These are phyloP conservation scores for Hippocampus abdominalis DNA, from an alignment of 2,113 vertebrate genomes.

Conservation along the genomic window DNA sequence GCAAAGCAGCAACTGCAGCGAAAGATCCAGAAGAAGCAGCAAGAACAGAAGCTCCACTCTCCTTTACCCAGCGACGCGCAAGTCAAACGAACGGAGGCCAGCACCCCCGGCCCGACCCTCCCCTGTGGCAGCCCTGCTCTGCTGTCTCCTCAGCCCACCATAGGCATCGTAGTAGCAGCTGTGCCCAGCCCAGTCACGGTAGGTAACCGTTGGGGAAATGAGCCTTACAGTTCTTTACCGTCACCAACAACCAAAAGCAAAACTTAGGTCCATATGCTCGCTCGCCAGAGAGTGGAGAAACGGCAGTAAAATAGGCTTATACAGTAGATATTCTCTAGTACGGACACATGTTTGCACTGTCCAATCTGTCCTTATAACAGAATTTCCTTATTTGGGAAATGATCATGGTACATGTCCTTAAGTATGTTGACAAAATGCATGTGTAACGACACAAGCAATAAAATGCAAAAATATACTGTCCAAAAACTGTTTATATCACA, in stretches of 20 bases:
- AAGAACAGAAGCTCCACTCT: conserved; percentile 95
- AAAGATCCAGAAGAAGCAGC: conserved; percentile 99
- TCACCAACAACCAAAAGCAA: not conserved
- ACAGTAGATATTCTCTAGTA: too few species aligned
- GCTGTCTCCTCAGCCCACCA: conserved; percentile 93
- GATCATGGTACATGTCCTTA: too few species aligned
- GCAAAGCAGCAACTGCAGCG: conserved; percentile 98
- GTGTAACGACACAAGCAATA: too few species aligned
- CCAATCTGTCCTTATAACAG: too few species aligned
- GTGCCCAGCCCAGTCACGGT: conserved; percentile 97
- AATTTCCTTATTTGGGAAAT: too few species aligned
- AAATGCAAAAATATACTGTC: too few species aligned
- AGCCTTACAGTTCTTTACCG: not conserved
- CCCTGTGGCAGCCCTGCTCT: conserved; percentile 91
- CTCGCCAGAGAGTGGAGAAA: too few species aligned
- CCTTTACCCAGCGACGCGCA: conserved; percentile 86
- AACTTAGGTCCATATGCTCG: too few species aligned
- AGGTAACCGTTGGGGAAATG: conserved; percentile 20
- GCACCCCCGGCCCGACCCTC: conserved; percentile 77
- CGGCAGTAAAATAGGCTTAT: too few species aligned
- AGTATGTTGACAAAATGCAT: too few species aligned
- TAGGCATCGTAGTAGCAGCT: conserved; percentile 93
- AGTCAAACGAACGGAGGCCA: conserved; percentile 81
- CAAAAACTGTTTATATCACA: too few species aligned
- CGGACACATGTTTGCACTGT: too few species aligned